phyloP scores from a whole-genome alignment of 37 sponge, comb jelly and placozoan species.

The Halisarca cf. caerulea region DNA sequence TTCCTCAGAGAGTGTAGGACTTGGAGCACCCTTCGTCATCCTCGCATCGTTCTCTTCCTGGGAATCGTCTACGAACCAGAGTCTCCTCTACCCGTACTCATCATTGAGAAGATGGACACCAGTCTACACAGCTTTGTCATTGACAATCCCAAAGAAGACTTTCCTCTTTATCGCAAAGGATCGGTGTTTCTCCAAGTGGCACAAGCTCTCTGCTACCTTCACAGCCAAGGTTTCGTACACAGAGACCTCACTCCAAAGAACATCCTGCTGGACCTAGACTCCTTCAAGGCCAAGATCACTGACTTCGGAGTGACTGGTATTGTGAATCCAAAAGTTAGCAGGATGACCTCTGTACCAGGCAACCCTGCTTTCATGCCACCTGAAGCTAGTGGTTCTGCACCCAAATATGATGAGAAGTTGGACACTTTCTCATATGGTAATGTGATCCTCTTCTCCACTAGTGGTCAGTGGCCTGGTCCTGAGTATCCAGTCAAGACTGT shows the following conservation, averaged over 20 bases:
- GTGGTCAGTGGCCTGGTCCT: constrained; percentile 2
- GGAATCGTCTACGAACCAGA: not conserved
- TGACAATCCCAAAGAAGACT: not conserved
- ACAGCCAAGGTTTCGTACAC: constrained; percentile 5
- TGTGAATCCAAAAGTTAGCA: not conserved
- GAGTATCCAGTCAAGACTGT: not conserved
- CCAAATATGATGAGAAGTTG: not conserved
- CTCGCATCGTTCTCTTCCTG: constrained; percentile 13
- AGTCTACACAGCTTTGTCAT: not conserved
- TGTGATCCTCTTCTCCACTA: not conserved
- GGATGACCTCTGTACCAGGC: not conserved
- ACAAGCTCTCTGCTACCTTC: not conserved
- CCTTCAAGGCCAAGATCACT: constrained; percentile 17
- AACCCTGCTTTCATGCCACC: constrained; percentile 21
- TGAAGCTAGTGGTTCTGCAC: not conserved
- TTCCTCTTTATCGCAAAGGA: not conserved
- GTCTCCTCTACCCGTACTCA: not conserved
- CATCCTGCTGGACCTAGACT: not conserved
- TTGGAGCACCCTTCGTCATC: constrained; percentile 17
- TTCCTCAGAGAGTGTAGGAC: not conserved
- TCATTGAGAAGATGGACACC: constrained; percentile 23
- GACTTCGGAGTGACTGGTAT: constrained; percentile 12
- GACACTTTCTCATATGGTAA: constrained; percentile 20
- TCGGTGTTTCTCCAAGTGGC: not conserved
- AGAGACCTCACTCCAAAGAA: constrained; percentile 23